Conservation (phyloP, 1,140 invertebrate genomes). For the Adelges cooleyi region DNA sequence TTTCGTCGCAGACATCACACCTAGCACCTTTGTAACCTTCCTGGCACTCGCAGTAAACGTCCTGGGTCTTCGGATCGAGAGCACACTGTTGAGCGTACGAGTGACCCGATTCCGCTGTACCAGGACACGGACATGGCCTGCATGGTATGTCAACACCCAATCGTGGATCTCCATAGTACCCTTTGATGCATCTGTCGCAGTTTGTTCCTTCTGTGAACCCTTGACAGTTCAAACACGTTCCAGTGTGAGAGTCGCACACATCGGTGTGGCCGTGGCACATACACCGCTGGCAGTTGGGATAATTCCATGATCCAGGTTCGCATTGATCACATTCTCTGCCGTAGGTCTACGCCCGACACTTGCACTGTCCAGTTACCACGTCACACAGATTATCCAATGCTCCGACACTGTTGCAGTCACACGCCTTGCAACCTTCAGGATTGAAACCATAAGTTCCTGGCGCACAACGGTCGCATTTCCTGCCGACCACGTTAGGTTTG, state of each 20-base stretch:
- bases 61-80: constrained; percentile 70
- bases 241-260: constrained; percentile 80
- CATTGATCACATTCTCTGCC: constrained; percentile 88
- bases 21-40: constrained; percentile 72
- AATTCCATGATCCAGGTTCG: constrained; percentile 89
- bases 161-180: constrained; percentile 91
- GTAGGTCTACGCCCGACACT: constrained; percentile 85
- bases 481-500: constrained; percentile 87
- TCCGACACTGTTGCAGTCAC: constrained; percentile 91
- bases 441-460: constrained; percentile 93
- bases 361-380: constrained; percentile 80
- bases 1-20: constrained; percentile 89
- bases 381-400: constrained; percentile 93
- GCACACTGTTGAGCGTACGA: constrained; percentile 83
- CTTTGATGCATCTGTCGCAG: constrained; percentile 82
- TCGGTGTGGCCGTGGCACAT: constrained; percentile 96
- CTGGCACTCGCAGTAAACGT: constrained; percentile 87
- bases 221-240: constrained; percentile 78
- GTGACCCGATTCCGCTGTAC: constrained; percentile 61
- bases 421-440: constrained; percentile 83
- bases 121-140: constrained; percentile 87
- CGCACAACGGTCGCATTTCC: constrained; percentile 85
- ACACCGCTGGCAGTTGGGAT: constrained; percentile 88
- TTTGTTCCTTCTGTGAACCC: constrained; percentile 77
- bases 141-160: constrained; percentile 82